Base-by-base conservation (phyloP, 2,888 invertebrate species). In the Hydraecia micacea region DNA sequence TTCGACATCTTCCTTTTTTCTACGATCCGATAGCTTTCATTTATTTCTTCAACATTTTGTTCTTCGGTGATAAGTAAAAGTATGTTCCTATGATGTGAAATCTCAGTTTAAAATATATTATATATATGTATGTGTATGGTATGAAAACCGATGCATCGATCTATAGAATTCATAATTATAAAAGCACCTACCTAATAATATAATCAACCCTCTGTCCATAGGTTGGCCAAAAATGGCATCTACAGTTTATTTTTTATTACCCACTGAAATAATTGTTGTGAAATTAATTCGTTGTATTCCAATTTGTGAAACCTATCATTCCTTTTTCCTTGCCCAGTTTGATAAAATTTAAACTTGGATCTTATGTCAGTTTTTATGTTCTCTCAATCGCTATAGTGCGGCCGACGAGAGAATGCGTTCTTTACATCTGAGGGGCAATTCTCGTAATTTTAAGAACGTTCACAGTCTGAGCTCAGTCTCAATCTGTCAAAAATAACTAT, bases 11-110 rank as follows among this genome's bases (percentile, higher is more conserved):
- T 77, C 46, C 62, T 42, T 32, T 32, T 52, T 52, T 52, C 18
- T 52, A 42, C 18, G 75, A 52, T 63, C 62, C n/a, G 39, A 74
- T 25, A 63, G 32, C 25, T 66, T 75, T 58, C 1, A 49, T 58
- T 36, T 13, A 36, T 77, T 67, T 39, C 36, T 55, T 28, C 11
- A 75, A 25, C 28, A 58, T 66, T 58, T 77, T 58, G 28, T 58
- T 60, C 11, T 39, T 66, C 2, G 52, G 21, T 62, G 49, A 77
- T 77, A 77, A 77, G 42, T 77, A 36, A 60, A 46, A 62, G 36
- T 60, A 76, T 68, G 67, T 77, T 77, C 77, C 68, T 77, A 77
- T 52, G n/a, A 52, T 52, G 18, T 76, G n/a, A 70, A 76, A 66
- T 76, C n/a, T 62, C 67, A n/a, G 32, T 75, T 65, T 21, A n/a